Percentiles rank a stretch among this genome's conserved stretches.
Evolutionary conservation across 1,140 invertebrate genomes (phyloP).

Genomic region (Drosophila willistoni): DNA sequence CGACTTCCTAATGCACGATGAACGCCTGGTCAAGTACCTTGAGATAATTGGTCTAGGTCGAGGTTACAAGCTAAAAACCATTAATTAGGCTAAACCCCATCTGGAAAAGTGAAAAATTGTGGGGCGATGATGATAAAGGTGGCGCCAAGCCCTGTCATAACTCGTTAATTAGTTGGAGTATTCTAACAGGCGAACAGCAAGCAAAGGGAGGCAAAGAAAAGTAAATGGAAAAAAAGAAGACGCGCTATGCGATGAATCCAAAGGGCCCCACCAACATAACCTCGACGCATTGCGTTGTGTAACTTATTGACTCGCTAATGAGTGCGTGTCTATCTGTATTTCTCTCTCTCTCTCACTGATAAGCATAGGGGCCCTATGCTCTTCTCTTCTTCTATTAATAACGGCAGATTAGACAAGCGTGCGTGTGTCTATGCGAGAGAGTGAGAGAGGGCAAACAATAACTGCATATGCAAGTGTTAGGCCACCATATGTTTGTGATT

Average conservation of each 20-base stretch:
- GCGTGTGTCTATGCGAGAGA: neutral
- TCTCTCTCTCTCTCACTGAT: neutral
- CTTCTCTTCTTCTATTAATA: slow-evolving; percentile 1
- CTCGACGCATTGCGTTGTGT: slow-evolving; percentile 43
- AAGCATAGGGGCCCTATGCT: slow-evolving; percentile 3
- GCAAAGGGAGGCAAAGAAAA: neutral
- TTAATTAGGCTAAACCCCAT: slow-evolving; percentile 45
- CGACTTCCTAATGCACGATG: slow-evolving; percentile 33
- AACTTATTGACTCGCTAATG: slow-evolving; percentile 62
- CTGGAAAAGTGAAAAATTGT: slow-evolving; percentile 1
- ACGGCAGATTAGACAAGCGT: slow-evolving; percentile 17
- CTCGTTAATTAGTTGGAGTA: slow-evolving; percentile 83
- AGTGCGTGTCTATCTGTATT: slow-evolving; percentile 16
- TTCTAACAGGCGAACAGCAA: slow-evolving; percentile 75
- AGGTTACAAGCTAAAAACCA: slow-evolving; percentile 56
- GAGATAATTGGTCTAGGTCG: slow-evolving; percentile 83
- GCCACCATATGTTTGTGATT: neutral
- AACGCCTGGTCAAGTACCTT: slow-evolving; percentile 75
- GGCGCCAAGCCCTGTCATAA: slow-evolving; percentile 78
- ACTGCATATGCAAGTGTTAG: slow-evolving; percentile 18
- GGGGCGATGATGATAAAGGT: slow-evolving; percentile 57
- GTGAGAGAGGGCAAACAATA: neutral
- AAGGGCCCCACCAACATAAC: slow-evolving; percentile 3
- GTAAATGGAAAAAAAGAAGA: slow-evolving; percentile 9
- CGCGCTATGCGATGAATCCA: slow-evolving; percentile 32